These are phyloP conservation scores for Gallinago jamesoni DNA, from an alignment of 2,113 vertebrate genomes.

Conservation along the genomic window DNA sequence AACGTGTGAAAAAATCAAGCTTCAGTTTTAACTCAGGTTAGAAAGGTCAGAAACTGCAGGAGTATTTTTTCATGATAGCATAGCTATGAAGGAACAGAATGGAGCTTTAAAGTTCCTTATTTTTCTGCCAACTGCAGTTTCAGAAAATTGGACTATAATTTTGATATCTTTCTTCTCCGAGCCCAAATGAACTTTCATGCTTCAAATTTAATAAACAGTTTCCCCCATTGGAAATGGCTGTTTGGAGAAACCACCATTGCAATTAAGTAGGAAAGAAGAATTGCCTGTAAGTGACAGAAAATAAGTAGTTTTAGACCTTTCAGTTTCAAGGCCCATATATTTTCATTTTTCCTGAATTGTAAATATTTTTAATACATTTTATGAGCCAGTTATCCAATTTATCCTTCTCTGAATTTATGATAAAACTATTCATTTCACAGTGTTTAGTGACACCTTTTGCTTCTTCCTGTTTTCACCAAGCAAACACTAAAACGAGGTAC, in stretches of 20 bases:
- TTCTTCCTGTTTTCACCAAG: background rate
- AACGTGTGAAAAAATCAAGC: background rate
- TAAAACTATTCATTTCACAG: background rate
- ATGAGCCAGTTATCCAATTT: background rate
- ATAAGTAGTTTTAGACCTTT: background rate
- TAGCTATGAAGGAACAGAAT: background rate
- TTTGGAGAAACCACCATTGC: background rate
- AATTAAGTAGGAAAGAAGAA: background rate
- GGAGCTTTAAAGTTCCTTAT: background rate
- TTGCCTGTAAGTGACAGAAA: background rate
- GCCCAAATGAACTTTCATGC: background rate
- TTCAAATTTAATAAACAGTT: background rate
- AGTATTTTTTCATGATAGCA: background rate
- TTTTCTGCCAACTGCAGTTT: background rate
- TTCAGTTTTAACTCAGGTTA: background rate
- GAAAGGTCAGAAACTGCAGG: background rate
- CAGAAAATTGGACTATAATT: background rate
- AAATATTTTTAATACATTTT: background rate
- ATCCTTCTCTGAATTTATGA: background rate
- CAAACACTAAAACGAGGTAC: background rate
- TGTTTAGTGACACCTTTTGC: background rate
- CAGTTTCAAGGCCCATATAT: background rate
- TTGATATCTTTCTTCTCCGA: background rate
- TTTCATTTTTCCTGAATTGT: background rate
- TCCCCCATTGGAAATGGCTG: background rate